Conservation (phyloP, 2,797 vertebrate genomes). For the Poecilia velifera region DNA sequence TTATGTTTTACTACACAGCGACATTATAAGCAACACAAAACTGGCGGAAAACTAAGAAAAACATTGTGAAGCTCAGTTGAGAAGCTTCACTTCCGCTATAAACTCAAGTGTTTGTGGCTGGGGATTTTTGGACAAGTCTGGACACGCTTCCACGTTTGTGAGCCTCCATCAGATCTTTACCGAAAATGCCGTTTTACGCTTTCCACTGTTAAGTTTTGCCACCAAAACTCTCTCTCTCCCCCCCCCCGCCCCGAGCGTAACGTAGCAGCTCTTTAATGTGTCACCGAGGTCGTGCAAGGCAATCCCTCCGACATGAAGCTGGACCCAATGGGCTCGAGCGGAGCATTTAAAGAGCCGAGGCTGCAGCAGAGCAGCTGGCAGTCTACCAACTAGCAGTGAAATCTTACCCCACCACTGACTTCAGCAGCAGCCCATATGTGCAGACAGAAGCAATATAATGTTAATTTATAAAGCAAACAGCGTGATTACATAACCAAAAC, state of each 20-base stretch:
- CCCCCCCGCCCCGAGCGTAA: neutral
- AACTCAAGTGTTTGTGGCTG: neutral
- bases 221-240: neutral
- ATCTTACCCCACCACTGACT: conserved; percentile 64
- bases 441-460: conserved; percentile 49
- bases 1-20: neutral
- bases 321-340: conserved; percentile 51
- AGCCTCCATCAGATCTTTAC: neutral
- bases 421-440: conserved; percentile 59
- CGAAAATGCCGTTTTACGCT: neutral
- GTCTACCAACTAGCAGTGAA: conserved; percentile 58
- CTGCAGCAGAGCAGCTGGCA: conserved; percentile 66
- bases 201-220: neutral
- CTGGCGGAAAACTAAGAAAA: conserved; percentile 14
- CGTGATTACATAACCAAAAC: conserved; percentile 10
- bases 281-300: conserved; percentile 46
- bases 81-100: neutral
- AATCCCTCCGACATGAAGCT: conserved; percentile 40
- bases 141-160: conserved; percentile 16
- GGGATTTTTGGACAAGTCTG: conserved; percentile 28
- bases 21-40: neutral
- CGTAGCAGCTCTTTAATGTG: conserved; percentile 33
- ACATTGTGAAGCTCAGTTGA: neutral
- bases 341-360: conserved; percentile 54
- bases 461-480: conserved; percentile 44